Evolutionary conservation across 2,888 invertebrate genomes (phyloP), one percentile per base, ranked within the genome.

Genomic region (Melinaea marsaeus): DNA sequence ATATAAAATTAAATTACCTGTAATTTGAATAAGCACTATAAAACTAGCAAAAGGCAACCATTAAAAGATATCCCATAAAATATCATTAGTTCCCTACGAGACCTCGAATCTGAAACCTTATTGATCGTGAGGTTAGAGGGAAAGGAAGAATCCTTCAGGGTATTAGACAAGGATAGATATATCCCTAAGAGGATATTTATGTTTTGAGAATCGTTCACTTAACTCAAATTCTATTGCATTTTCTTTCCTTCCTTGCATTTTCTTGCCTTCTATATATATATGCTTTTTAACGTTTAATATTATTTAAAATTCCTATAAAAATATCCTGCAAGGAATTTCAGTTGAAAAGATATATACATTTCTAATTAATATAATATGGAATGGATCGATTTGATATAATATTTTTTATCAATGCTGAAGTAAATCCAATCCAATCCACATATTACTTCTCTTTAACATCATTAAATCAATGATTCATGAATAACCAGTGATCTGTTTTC

Each of bases 81-180:
- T 64, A 70, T 69, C 67, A 71, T 72, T 22, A 22, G 22, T 22
- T 72, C 72, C 63, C 32, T 32, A 32, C 32, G 51, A 51, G 51
- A 51, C 32, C 77, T 78, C 79, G 77, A 80, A 81, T 80, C 77
- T 71, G 79, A 76, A 75, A 78, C 79, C 78, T 77, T 88, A 88
- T 88, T 85, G 88, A 88, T 88, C 88, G 85, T 72, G 69, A 54
- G 63, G 73, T 63, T 64, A 67, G 79, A 81, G 68, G 62, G 71
- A 79, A 77, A 67, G 66, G 71, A 62, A 60, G 71, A 74, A 69
- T 76, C 68, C 62, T 61, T 68, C 60, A 57, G 58, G 45, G 32
- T 7, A 60, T 58, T 34, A 61, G 69, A 66, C 33, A 67, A 56
- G 61, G 67, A 67, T 33, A 55, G 48, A 55, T 63, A 56, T 63